Base-by-base conservation (phyloP, 1,140 invertebrate species). In the Homarus americanus region DNA sequence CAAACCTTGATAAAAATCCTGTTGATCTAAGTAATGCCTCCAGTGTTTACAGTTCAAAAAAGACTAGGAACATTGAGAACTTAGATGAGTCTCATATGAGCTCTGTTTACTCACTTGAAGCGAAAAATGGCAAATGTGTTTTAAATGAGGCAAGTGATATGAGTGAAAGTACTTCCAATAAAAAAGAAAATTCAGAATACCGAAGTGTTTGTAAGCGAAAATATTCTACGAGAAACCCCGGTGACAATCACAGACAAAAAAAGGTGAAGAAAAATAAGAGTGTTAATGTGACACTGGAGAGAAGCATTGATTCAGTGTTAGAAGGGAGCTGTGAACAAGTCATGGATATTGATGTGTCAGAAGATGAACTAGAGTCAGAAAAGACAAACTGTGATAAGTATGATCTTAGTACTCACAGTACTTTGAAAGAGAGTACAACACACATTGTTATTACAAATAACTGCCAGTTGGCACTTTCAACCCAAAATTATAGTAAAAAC, bases 11-110 rank as follows among this genome's bases (percentile, higher is more conserved):
- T 17, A 86, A 76, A 69, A 86, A 32, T 49, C 69, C 83, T 17
- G 83, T 86, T 36, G 69, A 86, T 36, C 24, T 86, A 20, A 86
- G 83, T 53, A 86, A 63, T 69, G 49, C 69, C 7, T 86, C 72
- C 12, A 76, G 28, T 73, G 69, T 86, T 53, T 63, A 76, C 15
- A 76, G 34, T 53, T 49, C 49, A 28, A 76, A 44, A 76, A 75
- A 34, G 32, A 40, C 28, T 32, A 38, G 32, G 24, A 49, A 15
- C 20, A 34, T 73, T 20, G 41, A 32, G 10, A 75, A 12, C 4
- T 40, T 75, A 36, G 44, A 75, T 34, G 72, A 53, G 15, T 75
- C 72, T 40, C 12, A 20, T 34, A n/a, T n/a, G 20, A 10, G 49
- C 38, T 41, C 36, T 36, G 17, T 32, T 4, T 41, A 63, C 20